These are phyloP conservation scores for Echiichthys vipera DNA, from an alignment of 2,797 vertebrate genomes.

Conservation along the genomic window DNA sequence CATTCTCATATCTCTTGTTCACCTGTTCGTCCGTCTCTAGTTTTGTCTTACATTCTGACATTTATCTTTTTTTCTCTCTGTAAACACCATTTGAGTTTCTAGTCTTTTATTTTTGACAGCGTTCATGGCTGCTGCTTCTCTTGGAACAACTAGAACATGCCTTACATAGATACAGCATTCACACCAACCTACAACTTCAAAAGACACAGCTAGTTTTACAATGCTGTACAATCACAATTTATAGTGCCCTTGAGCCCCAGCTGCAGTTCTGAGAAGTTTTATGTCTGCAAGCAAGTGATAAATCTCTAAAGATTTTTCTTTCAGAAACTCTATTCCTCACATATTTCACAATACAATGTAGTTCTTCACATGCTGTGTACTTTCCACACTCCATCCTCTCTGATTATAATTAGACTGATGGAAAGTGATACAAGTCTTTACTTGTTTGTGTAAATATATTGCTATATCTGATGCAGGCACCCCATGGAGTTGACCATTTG, in stretches of 20 bases:
- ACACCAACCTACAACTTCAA: not conserved
- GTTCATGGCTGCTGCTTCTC: too few species aligned
- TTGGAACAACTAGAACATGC: not conserved
- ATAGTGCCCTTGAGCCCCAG: not conserved
- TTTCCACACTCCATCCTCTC: not conserved
- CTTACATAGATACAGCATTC: not conserved
- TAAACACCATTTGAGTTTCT: not conserved
- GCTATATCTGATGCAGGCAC: slow-evolving; percentile 23
- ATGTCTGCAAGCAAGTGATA: not conserved
- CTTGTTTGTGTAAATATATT: not conserved
- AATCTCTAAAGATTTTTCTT: not conserved
- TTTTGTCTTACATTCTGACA: not conserved
- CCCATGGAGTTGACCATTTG: slow-evolving; percentile 66
- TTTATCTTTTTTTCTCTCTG: not conserved
- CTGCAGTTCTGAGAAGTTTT: not conserved
- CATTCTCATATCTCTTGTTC: not conserved
- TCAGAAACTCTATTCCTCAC: not conserved
- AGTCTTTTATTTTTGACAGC: not conserved
- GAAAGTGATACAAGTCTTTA: not conserved
- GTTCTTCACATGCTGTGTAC: not conserved
- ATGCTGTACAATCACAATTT: slow-evolving; percentile 15
- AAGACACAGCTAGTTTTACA: not conserved
- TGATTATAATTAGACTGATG: not conserved
- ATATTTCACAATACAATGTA: not conserved
- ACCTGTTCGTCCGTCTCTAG: not conserved